Evolutionary conservation across 1,140 invertebrate genomes (phyloP).

Genomic region (Neodiprion lecontei): DNA sequence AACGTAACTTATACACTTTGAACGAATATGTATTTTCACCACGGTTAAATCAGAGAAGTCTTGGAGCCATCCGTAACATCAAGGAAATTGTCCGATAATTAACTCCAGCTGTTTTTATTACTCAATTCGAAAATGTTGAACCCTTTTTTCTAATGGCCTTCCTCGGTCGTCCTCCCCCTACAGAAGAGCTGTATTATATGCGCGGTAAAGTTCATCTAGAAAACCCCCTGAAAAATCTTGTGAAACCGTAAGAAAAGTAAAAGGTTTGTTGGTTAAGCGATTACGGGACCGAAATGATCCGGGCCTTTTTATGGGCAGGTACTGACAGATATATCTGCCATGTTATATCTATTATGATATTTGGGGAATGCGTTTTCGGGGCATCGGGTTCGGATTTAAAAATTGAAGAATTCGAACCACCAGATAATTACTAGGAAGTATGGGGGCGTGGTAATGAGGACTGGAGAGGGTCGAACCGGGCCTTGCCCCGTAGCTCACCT

Average conservation of each 20-base stretch:
- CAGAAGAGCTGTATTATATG: background rate
- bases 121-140: background rate
- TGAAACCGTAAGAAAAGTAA: no score
- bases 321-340: conserved; percentile 1
- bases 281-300: background rate
- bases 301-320: background rate
- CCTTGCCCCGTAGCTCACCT: background rate
- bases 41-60: no score
- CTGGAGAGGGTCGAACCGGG: conserved; percentile 28
- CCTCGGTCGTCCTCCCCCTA: background rate
- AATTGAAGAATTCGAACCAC: conserved; percentile 41
- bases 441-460: conserved; percentile 55
- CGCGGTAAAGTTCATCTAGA: background rate
- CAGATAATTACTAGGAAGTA: conserved; percentile 56
- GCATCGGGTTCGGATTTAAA: conserved; percentile 1
- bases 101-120: no score
- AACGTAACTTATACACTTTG: no score
- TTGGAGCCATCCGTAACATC: no score
- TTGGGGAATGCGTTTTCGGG: background rate
- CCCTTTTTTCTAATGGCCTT: background rate
- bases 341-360: conserved; percentile 1
- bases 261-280: background rate
- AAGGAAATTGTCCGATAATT: no score
- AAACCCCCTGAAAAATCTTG: background rate
- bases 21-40: no score